These are phyloP conservation scores for Zootoca vivipara DNA, from an alignment of 2,113 vertebrate species.

Conservation along the genomic window DNA sequence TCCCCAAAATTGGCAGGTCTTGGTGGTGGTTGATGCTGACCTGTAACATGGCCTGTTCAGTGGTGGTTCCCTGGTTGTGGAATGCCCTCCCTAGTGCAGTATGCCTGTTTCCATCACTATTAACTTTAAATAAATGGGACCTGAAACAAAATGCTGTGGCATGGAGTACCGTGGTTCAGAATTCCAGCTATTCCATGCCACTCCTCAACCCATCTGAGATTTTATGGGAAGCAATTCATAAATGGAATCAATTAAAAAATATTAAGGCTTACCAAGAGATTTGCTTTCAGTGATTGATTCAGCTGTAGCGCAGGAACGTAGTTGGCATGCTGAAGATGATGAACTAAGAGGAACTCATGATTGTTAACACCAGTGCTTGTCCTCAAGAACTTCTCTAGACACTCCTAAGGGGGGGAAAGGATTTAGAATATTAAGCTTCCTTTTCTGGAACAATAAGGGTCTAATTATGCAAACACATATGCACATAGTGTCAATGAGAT, in stretches of 20 bases:
- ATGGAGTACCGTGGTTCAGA: background rate
- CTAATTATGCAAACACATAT: background rate
- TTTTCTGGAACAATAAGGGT: background rate
- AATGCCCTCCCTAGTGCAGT: too few species aligned
- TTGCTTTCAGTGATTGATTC: constrained; percentile 87
- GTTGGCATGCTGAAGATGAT: constrained; percentile 90
- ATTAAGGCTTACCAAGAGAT: constrained; percentile 75
- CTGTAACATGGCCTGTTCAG: too few species aligned
- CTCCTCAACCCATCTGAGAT: background rate
- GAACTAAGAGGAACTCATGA: constrained; percentile 88
- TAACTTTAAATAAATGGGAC: too few species aligned
- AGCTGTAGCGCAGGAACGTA: constrained; percentile 90
- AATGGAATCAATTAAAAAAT: background rate
- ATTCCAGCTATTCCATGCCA: background rate
- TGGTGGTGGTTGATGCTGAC: too few species aligned
- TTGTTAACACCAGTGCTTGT: constrained; percentile 83
- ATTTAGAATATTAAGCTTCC: background rate
- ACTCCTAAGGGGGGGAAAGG: constrained; percentile 77
- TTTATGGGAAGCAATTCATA: too few species aligned
- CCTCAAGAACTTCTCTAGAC: constrained; percentile 89
- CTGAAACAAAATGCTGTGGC: background rate
- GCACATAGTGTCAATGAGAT: background rate
- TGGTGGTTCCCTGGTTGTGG: too few species aligned
- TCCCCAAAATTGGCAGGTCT: too few species aligned
- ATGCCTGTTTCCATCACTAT: too few species aligned